phyloP scores from a whole-genome alignment of 2,888 invertebrate species.

The Linnaemya vulpina region DNA sequence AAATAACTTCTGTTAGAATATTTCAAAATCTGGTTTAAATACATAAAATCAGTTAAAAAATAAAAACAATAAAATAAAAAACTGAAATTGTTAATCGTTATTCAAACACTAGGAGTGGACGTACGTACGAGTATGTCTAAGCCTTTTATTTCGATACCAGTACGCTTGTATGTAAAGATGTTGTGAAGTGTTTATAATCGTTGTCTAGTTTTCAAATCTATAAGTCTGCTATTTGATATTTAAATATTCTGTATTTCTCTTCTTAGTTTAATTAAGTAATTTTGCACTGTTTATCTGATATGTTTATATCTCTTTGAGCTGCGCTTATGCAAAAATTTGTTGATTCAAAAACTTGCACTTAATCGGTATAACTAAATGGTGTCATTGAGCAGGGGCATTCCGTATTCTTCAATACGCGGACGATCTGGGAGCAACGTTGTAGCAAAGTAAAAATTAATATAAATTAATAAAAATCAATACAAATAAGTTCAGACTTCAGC shows the following conservation, averaged over 20 bases:
- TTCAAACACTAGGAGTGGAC: slow-evolving; percentile 44
- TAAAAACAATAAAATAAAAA: slow-evolving; percentile 12
- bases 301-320: not conserved
- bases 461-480: too few relatives aligned
- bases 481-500: too few relatives aligned
- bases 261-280: slow-evolving; percentile 33
- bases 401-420: too few relatives aligned
- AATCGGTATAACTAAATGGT: too few relatives aligned
- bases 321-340: not conserved
- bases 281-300: slow-evolving; percentile 1
- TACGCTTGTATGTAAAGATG: not conserved
- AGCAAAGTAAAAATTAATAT: too few relatives aligned
- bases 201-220: slow-evolving; percentile 33
- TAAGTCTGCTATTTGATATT: slow-evolving; percentile 49
- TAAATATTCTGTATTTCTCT: slow-evolving; percentile 23
- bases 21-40: slow-evolving; percentile 56
- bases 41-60: slow-evolving; percentile 41
- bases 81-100: slow-evolving; percentile 43
- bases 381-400: too few relatives aligned
- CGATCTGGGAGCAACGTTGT: too few relatives aligned
- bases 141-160: not conserved
- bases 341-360: not conserved
- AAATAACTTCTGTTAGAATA: slow-evolving; percentile 47
- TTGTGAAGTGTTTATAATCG: slow-evolving; percentile 2
- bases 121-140: not conserved